phyloP scores from a whole-genome alignment of 2,797 vertebrate species.

The Meriones psammophilus region DNA sequence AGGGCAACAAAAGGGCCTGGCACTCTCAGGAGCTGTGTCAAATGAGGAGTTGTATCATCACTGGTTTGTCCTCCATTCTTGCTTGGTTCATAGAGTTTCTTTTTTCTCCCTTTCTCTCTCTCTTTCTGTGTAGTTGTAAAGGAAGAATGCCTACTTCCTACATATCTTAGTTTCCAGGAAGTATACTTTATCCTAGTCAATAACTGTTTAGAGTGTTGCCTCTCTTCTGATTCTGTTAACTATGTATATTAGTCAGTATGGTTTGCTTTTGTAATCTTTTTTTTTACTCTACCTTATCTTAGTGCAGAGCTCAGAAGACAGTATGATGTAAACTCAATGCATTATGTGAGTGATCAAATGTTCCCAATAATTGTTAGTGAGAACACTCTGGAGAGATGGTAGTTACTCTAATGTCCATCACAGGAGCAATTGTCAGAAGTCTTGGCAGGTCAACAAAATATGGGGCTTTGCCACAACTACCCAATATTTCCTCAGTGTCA shows the following conservation, averaged over 20 bases:
- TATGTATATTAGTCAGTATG: not conserved
- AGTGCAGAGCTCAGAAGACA: not conserved
- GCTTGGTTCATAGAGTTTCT: not conserved
- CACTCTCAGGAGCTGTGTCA: not conserved
- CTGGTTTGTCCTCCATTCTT: not conserved
- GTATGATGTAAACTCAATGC: not conserved
- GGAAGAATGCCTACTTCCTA: not conserved
- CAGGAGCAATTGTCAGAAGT: not conserved
- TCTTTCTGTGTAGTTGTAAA: not conserved
- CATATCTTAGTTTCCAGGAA: not conserved
- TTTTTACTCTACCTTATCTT: not conserved
- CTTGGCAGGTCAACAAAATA: not conserved
- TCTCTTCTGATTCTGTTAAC: not conserved
- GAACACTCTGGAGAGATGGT: not conserved
- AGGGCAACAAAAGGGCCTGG: rapidly evolving
- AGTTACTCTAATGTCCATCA: not conserved
- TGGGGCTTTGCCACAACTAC: not conserved
- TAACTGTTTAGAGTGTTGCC: not conserved
- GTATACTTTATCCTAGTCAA: not conserved
- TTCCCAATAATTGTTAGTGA: not conserved
- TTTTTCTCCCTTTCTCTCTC: not conserved
- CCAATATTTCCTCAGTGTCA: not conserved
- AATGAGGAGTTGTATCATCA: not conserved
- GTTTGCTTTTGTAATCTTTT: not conserved
- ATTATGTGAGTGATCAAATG: not conserved